Evolutionary conservation across 2,888 invertebrate species (phyloP).

Genomic region (Agriopis leucophaearia): DNA sequence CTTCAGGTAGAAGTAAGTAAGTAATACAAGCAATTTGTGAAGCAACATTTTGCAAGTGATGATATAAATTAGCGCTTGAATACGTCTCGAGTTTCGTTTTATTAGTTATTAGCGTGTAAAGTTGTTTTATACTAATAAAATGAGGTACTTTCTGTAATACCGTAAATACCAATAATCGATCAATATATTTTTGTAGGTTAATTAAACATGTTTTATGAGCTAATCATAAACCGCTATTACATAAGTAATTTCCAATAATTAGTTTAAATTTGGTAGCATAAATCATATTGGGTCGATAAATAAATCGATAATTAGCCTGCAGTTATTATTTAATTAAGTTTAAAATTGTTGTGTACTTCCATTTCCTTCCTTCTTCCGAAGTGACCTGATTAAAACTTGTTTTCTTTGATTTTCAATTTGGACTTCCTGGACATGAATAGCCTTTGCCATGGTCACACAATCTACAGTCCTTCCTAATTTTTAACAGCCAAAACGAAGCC

Average conservation of each 20-base stretch:
- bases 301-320: constrained; percentile 5
- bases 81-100: neutral
- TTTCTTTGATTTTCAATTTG: constrained; percentile 15
- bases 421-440: constrained; percentile 16
- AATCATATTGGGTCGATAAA: neutral
- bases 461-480: neutral
- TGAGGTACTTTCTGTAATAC: neutral
- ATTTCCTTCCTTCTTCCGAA: constrained; percentile 30
- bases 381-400: constrained; percentile 25
- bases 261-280: neutral
- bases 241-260: neutral
- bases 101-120: neutral
- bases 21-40: neutral
- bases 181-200: neutral
- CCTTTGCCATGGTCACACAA: constrained; percentile 22
- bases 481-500: neutral
- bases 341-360: constrained; percentile 5
- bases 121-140: neutral
- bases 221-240: neutral
- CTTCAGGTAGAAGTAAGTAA: too few species aligned
- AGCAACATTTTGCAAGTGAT: neutral
- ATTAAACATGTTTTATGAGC: neutral
- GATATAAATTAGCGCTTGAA: neutral
- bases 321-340: constrained; percentile 1
- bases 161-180: neutral